These are phyloP conservation scores for Pheosia gnoma DNA, from an alignment of 2,888 invertebrate genomes.

Conservation along the genomic window DNA sequence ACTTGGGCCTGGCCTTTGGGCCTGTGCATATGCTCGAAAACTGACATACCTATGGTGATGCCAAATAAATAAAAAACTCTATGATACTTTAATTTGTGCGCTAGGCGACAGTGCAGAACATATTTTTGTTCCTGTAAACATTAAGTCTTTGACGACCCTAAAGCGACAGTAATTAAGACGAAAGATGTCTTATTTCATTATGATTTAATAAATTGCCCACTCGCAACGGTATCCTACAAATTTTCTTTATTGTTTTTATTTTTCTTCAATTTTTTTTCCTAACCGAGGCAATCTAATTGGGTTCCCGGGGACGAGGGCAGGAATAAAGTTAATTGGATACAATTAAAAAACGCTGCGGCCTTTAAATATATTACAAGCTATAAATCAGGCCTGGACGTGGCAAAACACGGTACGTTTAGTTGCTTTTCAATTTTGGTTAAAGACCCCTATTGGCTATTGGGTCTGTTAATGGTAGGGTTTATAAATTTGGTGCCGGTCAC, in stretches of 20 bases:
- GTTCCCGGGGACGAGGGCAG: conserved; percentile 53
- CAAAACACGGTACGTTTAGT: conserved; percentile 17
- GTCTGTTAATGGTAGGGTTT: not conserved
- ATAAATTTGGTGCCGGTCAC: not conserved
- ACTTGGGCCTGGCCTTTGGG: no score
- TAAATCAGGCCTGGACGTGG: conserved; percentile 47
- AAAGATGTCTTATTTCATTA: conserved; percentile 35
- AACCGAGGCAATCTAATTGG: conserved; percentile 62
- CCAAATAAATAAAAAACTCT: no score
- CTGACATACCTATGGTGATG: no score
- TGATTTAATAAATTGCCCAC: conserved; percentile 34
- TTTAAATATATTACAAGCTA: conserved; percentile 52
- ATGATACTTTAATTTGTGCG: no score
- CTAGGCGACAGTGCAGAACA: no score
- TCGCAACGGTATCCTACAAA: conserved; percentile 23
- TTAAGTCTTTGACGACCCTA: conserved; percentile 21
- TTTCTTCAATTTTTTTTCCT: conserved; percentile 45
- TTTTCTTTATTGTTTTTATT: conserved; percentile 51
- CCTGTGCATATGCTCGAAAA: no score
- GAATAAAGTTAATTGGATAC: conserved; percentile 70
- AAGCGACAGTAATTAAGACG: conserved; percentile 36
- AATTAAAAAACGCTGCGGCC: conserved; percentile 67
- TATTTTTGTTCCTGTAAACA: no score
- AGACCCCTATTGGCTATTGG: not conserved
- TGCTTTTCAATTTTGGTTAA: conserved; percentile 7